Evolutionary conservation across 2,797 vertebrate genomes (phyloP), one percentile per base, ranked within the genome.

Genomic region (Botia kubotai): DNA sequence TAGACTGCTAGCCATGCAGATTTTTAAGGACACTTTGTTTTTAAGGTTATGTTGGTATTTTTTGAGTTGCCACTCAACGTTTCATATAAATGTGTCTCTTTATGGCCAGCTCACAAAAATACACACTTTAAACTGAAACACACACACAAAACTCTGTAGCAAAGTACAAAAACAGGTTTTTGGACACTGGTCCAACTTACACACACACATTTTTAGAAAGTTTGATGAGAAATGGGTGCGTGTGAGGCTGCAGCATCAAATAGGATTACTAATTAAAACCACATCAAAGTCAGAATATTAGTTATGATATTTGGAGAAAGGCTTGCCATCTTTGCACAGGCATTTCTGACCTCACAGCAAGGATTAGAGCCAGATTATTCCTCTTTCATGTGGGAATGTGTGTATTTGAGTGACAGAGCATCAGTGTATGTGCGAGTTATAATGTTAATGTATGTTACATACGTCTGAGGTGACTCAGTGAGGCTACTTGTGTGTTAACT

Each of bases 261-360:
- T 68, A 72, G 69, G 78, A 84, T 81, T 84, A 76, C 39, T 79
- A 81, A 83, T 83, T 84, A 81, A 86, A 71, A 81, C 68, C 55
- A 82, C 84, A 87, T 85, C 82, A 82, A 87, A 85, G 82, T 82
- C 48, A 13, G 36, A 69, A 83, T 86, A 73, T 81, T 81, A 81
- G 68, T 69, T 63, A 43, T 70, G 12, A 62, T 43, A 46, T 68
- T 87, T 82, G 46, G 69, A 79, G 66, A 73, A 62, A 68, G 55
- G 62, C 52, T 62, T 63, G 2, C 62, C 23, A 43, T 79, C 76
- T 83, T 63, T 75, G 39, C 36, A 36, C 33, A 74, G 67, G 16
- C 43, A 67, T 72, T 79, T 70, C 75, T 75, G 66, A 75, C 55
- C 58, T 77, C 39, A 19, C 55, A 75, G 63, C 80, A 52, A 77